Evolutionary conservation across 2,888 invertebrate species (phyloP).

Genomic region (Sussaba pulchella): DNA sequence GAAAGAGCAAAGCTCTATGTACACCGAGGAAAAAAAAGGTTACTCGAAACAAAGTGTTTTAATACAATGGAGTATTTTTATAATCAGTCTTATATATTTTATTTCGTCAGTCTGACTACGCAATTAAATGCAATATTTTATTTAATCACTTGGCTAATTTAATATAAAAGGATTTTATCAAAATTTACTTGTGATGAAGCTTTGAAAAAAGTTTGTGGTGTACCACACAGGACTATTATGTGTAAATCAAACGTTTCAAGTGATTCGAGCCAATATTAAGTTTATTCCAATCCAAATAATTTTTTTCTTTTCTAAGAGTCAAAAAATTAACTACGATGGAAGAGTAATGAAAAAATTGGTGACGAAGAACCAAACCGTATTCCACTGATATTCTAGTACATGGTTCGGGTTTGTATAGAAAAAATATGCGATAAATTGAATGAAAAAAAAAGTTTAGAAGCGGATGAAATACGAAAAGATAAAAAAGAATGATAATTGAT

Average conservation of each 20-base stretch:
- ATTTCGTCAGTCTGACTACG: no score
- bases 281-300: no score
- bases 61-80: no score
- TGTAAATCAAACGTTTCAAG: no score
- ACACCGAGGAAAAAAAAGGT: neutral
- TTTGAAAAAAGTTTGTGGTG: no score
- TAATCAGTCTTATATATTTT: no score
- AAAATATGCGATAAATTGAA: neutral
- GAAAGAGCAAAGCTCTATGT: slow-evolving; percentile 36
- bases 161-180: no score
- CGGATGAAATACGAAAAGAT: neutral
- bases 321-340: neutral
- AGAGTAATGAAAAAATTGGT: slow-evolving; percentile 4
- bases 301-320: slow-evolving; percentile 3
- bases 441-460: neutral
- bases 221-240: no score
- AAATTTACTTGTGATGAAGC: no score
- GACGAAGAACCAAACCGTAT: slow-evolving; percentile 45
- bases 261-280: no score
- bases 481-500: neutral
- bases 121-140: no score
- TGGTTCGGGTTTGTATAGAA: slow-evolving; percentile 7
- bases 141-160: no score
- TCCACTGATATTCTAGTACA: slow-evolving; percentile 13
- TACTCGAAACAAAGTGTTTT: neutral